Conservation (phyloP, 2,797 vertebrate species). For the Antennarius maculatus region DNA sequence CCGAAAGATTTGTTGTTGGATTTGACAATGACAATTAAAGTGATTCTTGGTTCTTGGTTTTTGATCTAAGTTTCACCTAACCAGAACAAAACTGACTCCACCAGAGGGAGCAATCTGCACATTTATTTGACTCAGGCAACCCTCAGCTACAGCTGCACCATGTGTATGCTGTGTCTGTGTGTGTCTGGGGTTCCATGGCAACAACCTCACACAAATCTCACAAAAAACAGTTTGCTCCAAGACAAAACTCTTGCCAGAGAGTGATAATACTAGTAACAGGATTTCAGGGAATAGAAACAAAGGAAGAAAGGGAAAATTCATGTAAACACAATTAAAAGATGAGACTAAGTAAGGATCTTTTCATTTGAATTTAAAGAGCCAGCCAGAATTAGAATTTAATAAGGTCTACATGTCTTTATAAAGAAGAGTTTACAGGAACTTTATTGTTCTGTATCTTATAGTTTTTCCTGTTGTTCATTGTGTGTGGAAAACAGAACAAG, state of each 20-base stretch:
- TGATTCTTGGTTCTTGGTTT: too few species aligned
- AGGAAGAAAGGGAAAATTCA: conserved; percentile 14
- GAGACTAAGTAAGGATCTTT: conserved; percentile 28
- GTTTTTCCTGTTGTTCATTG: conserved; percentile 3
- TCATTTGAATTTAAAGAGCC: conserved; percentile 5
- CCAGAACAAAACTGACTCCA: conserved; percentile 36
- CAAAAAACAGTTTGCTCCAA: conserved; percentile 43
- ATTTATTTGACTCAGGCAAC: conserved; percentile 10
- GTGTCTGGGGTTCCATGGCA: conserved; percentile 57
- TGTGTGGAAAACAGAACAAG: background rate
- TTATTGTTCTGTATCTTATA: conserved; percentile 1
- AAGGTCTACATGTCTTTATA: conserved; percentile 7
- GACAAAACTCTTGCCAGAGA: conserved; percentile 42
- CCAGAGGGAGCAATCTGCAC: conserved; percentile 69
- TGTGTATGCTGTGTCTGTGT: conserved; percentile 30
- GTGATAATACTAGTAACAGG: conserved; percentile 51
- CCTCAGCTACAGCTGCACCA: conserved; percentile 46
- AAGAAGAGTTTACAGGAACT: background rate
- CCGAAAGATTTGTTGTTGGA: too few species aligned
- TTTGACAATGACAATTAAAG: too few species aligned
- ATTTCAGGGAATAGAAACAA: conserved; percentile 37
- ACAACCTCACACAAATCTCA: conserved; percentile 57
- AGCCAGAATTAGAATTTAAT: conserved; percentile 23
- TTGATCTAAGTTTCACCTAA: background rate
- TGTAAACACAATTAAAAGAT: conserved; percentile 20